Conservation (phyloP, 2,797 vertebrate species). For the Phalanger gymnotis region DNA sequence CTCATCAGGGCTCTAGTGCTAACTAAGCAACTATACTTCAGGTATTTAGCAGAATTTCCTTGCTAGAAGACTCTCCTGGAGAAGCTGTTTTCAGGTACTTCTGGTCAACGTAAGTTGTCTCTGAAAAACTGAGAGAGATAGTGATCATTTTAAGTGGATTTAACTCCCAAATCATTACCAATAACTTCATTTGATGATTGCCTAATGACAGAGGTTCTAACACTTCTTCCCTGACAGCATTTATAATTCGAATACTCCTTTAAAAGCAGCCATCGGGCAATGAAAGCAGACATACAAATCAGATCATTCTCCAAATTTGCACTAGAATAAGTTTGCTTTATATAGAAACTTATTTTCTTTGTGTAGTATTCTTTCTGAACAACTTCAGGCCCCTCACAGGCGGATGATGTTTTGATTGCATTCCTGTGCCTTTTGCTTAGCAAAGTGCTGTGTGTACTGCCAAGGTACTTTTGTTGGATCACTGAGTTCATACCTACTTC, state of each 20-base stretch:
- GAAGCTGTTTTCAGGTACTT: not conserved
- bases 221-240: constrained; percentile 24
- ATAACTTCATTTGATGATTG: constrained; percentile 27
- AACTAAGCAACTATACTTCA: not conserved
- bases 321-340: constrained; percentile 4
- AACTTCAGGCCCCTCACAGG: not conserved
- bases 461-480: not conserved
- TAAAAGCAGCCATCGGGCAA: constrained; percentile 40
- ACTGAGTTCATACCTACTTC: not conserved
- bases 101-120: not conserved
- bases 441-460: not conserved
- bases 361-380: constrained; percentile 31
- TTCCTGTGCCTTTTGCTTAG: not conserved
- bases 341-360: not conserved
- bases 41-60: not conserved
- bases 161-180: constrained; percentile 28
- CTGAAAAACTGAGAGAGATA: not conserved
- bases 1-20: not conserved
- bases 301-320: constrained; percentile 42
- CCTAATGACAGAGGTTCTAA: constrained; percentile 28
- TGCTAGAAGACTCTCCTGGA: not conserved
- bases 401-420: constrained; percentile 36
- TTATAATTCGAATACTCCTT: constrained; percentile 30
- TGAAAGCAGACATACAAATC: constrained; percentile 35
- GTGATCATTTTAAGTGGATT: constrained; percentile 25